A percentile compares a stretch with the other conserved stretches of the same genome.
Conservation (phyloP, 2,888 invertebrate genomes). For the Cheilosia variabilis region DNA sequence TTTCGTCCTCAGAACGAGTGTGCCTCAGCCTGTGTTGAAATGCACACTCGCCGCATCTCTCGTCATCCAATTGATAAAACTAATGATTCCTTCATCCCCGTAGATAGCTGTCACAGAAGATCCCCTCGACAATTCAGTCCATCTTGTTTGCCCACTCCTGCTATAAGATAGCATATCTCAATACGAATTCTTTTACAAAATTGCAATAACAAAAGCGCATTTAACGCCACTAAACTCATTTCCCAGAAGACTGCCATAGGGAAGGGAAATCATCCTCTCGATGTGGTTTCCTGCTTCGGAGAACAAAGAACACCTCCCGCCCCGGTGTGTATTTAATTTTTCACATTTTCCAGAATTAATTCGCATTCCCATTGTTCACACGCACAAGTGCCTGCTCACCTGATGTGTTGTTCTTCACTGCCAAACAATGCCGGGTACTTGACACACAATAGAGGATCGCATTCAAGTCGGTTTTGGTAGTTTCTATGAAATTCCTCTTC, state of each 20-base stretch:
- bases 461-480: slow-evolving; percentile 6
- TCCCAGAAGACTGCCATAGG: slow-evolving; percentile 39
- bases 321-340: slow-evolving; percentile 57
- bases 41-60: too few species aligned
- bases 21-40: too few species aligned
- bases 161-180: slow-evolving; percentile 19
- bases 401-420: slow-evolving; percentile 29
- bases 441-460: slow-evolving; percentile 44
- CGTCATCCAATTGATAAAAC: neutral
- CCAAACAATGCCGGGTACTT: slow-evolving; percentile 59
- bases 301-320: slow-evolving; percentile 9
- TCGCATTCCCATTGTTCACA: slow-evolving; percentile 59
- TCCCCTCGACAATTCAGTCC: neutral
- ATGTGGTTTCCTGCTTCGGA: slow-evolving; percentile 63
- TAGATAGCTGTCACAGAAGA: neutral
- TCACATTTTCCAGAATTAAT: slow-evolving; percentile 64
- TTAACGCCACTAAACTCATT: slow-evolving; percentile 63
- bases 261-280: slow-evolving; percentile 34
- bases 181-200: slow-evolving; percentile 52
- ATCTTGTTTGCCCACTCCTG: neutral
- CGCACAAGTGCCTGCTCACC: slow-evolving; percentile 52
- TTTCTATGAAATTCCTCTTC: slow-evolving; percentile 51
- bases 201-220: slow-evolving; percentile 56
- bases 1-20: too few species aligned
- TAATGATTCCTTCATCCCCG: neutral